These are phyloP conservation scores for Montipora cactus DNA, from an alignment of 64 coral and sea anemone genomes.

Conservation along the genomic window DNA sequence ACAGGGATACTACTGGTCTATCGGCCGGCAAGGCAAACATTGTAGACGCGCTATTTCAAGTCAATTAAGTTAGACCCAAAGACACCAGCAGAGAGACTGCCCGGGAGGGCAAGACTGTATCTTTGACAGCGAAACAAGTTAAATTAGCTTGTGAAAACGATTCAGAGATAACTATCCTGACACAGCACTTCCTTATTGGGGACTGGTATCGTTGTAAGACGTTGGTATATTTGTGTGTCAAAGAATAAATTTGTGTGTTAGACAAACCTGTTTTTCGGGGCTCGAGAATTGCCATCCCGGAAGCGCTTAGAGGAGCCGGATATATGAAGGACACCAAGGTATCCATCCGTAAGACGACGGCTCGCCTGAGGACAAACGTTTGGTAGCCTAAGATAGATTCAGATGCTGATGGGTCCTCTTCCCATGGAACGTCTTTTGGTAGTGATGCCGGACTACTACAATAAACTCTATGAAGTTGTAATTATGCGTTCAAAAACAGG, in stretches of 20 bases:
- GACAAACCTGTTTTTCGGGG: no score
- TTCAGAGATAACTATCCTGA: not conserved
- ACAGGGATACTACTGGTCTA: not conserved
- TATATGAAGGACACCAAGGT: not conserved
- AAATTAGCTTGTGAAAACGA: not conserved
- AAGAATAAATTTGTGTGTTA: not conserved
- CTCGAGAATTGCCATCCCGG: no score
- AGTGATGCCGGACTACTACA: no score
- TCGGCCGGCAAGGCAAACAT: constrained; percentile 31
- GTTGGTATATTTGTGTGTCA: not conserved
- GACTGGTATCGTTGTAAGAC: not conserved
- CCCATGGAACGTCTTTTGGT: no score
- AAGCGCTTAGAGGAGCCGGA: no score
- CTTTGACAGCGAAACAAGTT: not conserved
- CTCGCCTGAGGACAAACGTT: not conserved
- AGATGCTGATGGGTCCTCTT: no score
- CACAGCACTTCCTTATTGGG: not conserved
- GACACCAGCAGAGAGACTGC: not conserved
- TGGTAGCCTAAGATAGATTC: not conserved
- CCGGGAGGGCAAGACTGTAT: not conserved
- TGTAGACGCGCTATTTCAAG: not conserved
- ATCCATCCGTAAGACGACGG: not conserved
- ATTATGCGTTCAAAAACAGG: no score
- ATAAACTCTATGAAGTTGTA: no score
- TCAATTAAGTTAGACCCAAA: not conserved